These are phyloP conservation scores for Fundulus diaphanus DNA, from an alignment of 2,797 vertebrate genomes.

Conservation along the genomic window DNA sequence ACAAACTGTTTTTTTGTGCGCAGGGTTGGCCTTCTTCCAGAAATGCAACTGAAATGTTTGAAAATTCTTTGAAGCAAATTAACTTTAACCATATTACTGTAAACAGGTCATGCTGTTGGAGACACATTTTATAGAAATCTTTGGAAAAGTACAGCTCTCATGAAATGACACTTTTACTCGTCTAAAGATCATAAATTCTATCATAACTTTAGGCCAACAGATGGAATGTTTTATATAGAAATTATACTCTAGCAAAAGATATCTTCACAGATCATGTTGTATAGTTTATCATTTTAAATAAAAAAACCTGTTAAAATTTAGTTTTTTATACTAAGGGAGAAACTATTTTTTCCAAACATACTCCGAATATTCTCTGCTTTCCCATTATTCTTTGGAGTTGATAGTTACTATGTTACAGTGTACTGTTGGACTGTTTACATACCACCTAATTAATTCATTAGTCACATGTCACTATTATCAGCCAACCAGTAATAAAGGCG, in stretches of 20 bases:
- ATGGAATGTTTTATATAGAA: constrained; percentile 12
- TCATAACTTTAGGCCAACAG: background rate
- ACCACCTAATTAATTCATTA: background rate
- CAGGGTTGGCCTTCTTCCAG: too few species aligned
- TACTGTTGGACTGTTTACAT: background rate
- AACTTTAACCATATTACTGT: background rate
- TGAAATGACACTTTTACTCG: background rate
- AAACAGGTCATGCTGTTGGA: too few species aligned
- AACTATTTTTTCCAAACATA: too few species aligned
- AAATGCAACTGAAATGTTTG: background rate
- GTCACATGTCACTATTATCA: background rate
- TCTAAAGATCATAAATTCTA: background rate
- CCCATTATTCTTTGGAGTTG: background rate
- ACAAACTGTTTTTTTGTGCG: too few species aligned
- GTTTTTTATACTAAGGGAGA: too few species aligned
- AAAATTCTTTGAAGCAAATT: background rate
- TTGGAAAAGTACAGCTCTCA: background rate
- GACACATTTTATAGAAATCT: background rate
- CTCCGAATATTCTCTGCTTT: background rate
- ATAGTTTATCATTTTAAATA: background rate
- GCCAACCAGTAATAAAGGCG: background rate
- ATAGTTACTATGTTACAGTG: background rate
- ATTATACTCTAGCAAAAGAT: too few species aligned
- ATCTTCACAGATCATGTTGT: background rate
- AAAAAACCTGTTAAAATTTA: too few species aligned